These are phyloP conservation scores for Chlorops oryzae DNA, from an alignment of 1,140 invertebrate genomes.

Conservation along the genomic window DNA sequence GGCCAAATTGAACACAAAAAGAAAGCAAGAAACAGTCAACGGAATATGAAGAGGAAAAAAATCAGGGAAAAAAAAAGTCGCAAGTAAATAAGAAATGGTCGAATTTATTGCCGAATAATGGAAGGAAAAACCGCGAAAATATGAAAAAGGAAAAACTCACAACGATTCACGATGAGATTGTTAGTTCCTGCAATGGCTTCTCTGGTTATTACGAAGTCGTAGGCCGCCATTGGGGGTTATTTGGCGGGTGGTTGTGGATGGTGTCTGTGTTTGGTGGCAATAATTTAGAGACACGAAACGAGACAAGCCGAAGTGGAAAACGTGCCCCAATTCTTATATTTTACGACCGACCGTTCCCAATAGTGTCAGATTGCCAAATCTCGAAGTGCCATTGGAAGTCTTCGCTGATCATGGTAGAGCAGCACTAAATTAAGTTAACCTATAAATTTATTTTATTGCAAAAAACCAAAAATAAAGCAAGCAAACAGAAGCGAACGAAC, in stretches of 20 bases:
- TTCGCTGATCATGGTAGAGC: too few relatives aligned
- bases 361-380: too few relatives aligned
- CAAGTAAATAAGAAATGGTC: not conserved
- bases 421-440: too few relatives aligned
- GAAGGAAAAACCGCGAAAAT: not conserved
- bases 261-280: not conserved
- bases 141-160: not conserved
- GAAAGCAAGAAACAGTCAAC: not conserved
- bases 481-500: too few relatives aligned
- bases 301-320: not conserved
- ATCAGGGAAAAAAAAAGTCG: not conserved
- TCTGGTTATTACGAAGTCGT: too few relatives aligned
- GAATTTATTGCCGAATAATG: not conserved
- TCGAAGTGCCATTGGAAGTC: too few relatives aligned
- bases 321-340: not conserved
- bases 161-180: not conserved
- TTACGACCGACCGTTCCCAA: too few relatives aligned
- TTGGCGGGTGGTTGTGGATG: not conserved
- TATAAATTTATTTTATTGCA: too few relatives aligned
- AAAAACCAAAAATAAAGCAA: too few relatives aligned
- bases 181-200: too few relatives aligned
- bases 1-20: not conserved
- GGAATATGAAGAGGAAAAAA: not conserved
- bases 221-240: too few relatives aligned
- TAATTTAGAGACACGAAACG: not conserved